phyloP scores from a whole-genome alignment of 2,797 vertebrate species.

The Tauraco hartlaubi region DNA sequence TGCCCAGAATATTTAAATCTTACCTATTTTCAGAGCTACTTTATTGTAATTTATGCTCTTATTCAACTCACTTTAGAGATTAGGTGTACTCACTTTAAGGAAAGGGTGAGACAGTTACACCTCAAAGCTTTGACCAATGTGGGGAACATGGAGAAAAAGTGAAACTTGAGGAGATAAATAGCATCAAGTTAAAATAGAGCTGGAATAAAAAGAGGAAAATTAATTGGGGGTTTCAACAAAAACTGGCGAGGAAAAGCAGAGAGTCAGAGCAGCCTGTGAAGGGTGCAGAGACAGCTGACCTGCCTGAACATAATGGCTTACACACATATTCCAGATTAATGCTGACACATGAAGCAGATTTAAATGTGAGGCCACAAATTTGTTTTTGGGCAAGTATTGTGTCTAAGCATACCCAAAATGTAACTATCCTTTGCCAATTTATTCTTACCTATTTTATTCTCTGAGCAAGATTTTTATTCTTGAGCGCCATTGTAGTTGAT shows the following conservation, averaged over 20 bases:
- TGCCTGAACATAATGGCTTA: neutral
- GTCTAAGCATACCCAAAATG: neutral
- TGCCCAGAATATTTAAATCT: neutral
- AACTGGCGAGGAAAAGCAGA: neutral
- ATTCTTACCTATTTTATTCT: neutral
- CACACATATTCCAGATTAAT: neutral
- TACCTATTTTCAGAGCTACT: neutral
- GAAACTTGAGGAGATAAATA: neutral
- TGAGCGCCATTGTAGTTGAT: neutral
- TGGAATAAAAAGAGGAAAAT: neutral
- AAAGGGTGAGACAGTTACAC: neutral
- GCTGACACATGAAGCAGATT: neutral
- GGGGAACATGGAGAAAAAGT: neutral
- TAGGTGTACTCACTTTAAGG: neutral
- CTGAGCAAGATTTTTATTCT: neutral
- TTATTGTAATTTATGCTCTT: neutral
- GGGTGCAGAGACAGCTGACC: neutral
- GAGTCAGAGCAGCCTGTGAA: neutral
- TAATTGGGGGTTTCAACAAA: neutral
- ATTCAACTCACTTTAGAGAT: neutral
- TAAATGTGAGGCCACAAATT: neutral
- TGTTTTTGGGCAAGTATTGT: neutral
- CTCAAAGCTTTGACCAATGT: neutral
- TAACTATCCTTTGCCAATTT: neutral
- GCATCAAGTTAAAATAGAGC: neutral